Base-by-base conservation (phyloP, 2,888 invertebrate genomes). In the Epiblema foenella region DNA sequence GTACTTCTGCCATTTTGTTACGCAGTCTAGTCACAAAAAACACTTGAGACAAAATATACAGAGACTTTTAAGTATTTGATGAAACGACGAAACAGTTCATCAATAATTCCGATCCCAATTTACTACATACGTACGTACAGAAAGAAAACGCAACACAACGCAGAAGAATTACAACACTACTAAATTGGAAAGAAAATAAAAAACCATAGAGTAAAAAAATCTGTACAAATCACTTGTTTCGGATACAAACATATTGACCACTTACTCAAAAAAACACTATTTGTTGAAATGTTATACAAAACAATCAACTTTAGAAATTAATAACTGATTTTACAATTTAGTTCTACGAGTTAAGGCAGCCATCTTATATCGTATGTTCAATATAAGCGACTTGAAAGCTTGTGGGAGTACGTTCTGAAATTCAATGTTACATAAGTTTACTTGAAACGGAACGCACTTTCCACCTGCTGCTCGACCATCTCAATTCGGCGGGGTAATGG, bases 141-240 rank as follows among this genome's bases (percentile, higher is more conserved):
- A 18, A 51, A 57, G 57, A 65, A 72, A n/a, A n/a, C n/a, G n/a
- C n/a, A n/a, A 72, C 65, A 59, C 60, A 69, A 68, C 65, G 70
- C 73, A 76, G 76, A 63, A 69, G 75, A 76, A 77, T 52, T 72
- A 74, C 69, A 73, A 72, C 49, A 56, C 73, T 67, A 73, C 72
- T 69, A 76, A 77, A 78, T 80, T 79, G 33, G 63, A 80, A 78
- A 75, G 74, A 79, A 83, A 81, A 75, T 82, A 84, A 85, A 83
- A 87, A 86, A 83, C 88, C 90, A 90, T 87, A 91, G 90, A 91
- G 83, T 78, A 87, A 84, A 86, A 81, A 84, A 81, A 64, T 46
- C 8, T 69, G 68, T 66, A 74, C 69, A 70, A 73, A 58, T 58
- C 73, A 69, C 63, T 18, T 20, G 69, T 65, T 70, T 64, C 72